These are phyloP conservation scores for Agrochola litura DNA, from an alignment of 2,888 invertebrate species.

Conservation along the genomic window DNA sequence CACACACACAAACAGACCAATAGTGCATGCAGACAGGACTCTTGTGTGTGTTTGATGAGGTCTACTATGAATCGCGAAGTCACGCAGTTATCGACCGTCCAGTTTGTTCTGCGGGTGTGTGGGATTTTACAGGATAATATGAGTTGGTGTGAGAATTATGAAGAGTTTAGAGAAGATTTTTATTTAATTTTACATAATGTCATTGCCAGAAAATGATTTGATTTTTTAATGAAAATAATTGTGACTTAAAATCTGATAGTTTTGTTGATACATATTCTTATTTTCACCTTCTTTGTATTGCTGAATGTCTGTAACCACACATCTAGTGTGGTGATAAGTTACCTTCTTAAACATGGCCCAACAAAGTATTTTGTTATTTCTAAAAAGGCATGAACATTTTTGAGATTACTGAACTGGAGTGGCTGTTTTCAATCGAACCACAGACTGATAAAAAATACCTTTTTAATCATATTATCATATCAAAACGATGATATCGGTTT, in stretches of 20 bases:
- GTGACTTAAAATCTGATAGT: too few relatives aligned
- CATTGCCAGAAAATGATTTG: neutral
- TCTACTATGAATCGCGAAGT: conserved; percentile 53
- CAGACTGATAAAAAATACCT: neutral
- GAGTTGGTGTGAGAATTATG: neutral
- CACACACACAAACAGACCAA: conserved; percentile 42
- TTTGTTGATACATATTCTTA: neutral
- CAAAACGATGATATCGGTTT: neutral
- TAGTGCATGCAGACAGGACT: conserved; percentile 39
- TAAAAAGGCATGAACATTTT: neutral
- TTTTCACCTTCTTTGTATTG: neutral
- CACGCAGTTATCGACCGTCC: conserved; percentile 35
- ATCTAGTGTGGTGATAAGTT: neutral
- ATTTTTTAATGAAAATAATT: neutral
- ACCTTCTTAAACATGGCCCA: neutral
- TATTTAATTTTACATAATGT: too few relatives aligned
- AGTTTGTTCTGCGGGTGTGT: neutral
- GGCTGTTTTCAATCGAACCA: neutral
- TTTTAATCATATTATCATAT: neutral
- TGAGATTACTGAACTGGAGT: too few relatives aligned
- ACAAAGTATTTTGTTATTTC: neutral
- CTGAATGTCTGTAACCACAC: too few relatives aligned
- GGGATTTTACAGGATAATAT: neutral
- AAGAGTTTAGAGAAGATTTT: neutral
- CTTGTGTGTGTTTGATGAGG: conserved; percentile 46